Base-by-base conservation (phyloP, 35 echinoderm and acorn worm species). In the Chiridota heheva region DNA sequence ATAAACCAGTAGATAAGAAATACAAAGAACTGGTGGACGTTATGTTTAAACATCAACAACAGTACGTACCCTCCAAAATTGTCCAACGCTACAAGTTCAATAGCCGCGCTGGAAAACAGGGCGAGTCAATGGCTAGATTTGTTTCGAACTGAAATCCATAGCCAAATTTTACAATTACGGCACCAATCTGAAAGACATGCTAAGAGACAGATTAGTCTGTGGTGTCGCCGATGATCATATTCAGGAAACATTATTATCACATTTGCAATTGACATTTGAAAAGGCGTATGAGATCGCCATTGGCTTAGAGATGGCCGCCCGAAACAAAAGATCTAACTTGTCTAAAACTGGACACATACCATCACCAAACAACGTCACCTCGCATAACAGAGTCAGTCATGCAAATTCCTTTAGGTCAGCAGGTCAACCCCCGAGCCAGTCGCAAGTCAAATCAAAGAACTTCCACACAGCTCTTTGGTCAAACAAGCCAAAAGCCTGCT, bases 41-140 rank as follows among this genome's bases (percentile, higher is more conserved):
- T 22, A 70, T 83, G 5, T 69, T 53, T 26, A 60, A 69, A 18
- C 81, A 90, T 70, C 67, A 48, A 6, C 39, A 63, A 20, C 71
- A 79, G 0, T n/a, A n/a, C n/a, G 60, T 32, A 34, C 60, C 78
- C 49, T 51, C 29, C 24, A 16, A 25, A 22, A 84, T 77, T 44
- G 71, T 84, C 18, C 42, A 65, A 38, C 18, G 88, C 33, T 78
- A 33, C 70, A 84, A 76, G 35, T 84, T 84, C 40, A 63, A 84
- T 35, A 51, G 20, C 7, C 39, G 81, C 26, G 22, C 63, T 0
- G 74, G 86, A 57, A 49, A 63, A 24, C 8, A 47, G 12, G 77
- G 78, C 22, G 64, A 89, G 42, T 63, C 86, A 45, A 43, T 89
- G 3, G 27, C 68, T 16, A 43, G 74, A 16, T 89, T 72, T 60